Evolutionary conservation across 2,113 vertebrate species (phyloP), one percentile per base, ranked within the genome.

Genomic region (Plecotus auritus): DNA sequence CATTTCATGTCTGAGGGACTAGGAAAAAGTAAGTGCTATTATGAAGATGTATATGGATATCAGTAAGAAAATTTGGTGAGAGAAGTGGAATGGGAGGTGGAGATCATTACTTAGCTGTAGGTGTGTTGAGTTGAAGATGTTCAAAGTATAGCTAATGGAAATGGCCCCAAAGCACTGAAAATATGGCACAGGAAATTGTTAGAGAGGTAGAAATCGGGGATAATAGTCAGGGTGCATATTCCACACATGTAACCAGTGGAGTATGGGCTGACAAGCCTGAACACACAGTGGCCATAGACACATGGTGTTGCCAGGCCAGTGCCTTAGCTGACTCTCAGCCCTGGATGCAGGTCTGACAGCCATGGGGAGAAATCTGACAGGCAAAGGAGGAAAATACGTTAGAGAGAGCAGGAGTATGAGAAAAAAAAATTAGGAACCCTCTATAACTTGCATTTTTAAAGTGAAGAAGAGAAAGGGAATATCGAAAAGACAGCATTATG

Each of bases 321-420:
- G 45, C 2, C 7, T 5, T 11, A 6, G 14, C 4, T 26, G 30
- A 8, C 10, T 42, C 4, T 3, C 35, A 18, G 17, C 61, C 13
- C 66, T 13, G 0, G 22, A 18, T 1, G 32, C 28, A 56, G 64
- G 22, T 3, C 6, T 9, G 40, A 66, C n/a, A 47, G 20, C 16
- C 8, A 2, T 2, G 4, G 2, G 2, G 0, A 2, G 4, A 10
- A 37, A 12, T 26, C 9, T 16, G 9, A 10, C 1, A 13, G 14
- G 17, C n/a, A 22, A 9, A 26, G n/a, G 5, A 45, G 40, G 26
- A 1, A 64, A 54, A 74, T 5, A 80, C 4, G 26, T 8, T 14
- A 18, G 10, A 37, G 20, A 66, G 40, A 72, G 67, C 32, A 78
- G 5, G 26, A 30, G 1, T 32, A 9, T 40, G 3, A 14, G 5